phyloP scores from a whole-genome alignment of 2,113 vertebrate species.

The Ramphastos sulfuratus region DNA sequence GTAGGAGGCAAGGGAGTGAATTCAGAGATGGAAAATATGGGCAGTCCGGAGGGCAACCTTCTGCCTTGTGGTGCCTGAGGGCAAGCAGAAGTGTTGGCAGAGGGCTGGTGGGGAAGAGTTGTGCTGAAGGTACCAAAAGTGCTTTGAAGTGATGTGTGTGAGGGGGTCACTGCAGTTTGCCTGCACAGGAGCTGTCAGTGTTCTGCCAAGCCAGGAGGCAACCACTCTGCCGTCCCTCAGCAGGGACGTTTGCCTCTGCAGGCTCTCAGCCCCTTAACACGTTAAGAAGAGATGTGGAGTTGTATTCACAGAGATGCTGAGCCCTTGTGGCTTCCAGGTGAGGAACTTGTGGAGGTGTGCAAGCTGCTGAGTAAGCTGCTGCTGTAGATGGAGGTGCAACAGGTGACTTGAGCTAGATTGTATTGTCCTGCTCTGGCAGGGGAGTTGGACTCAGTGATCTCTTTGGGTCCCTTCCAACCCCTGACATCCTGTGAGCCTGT shows the following conservation, averaged over 20 bases:
- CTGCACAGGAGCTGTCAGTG: rapidly evolving
- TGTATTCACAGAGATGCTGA: background rate
- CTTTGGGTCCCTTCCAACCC: too few species aligned
- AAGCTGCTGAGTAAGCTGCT: background rate
- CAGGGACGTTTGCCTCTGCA: background rate
- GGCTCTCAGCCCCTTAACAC: background rate
- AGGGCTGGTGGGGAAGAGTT: background rate
- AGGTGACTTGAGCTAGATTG: too few species aligned
- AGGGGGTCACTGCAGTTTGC: background rate
- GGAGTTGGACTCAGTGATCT: too few species aligned
- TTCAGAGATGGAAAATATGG: background rate
- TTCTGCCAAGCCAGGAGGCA: rapidly evolving
- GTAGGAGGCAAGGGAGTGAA: background rate
- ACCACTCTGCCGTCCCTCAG: background rate
- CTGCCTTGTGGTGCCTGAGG: too few species aligned
- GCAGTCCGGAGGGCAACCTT: background rate
- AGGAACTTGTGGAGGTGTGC: background rate
- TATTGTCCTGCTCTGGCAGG: too few species aligned
- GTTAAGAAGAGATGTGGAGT: background rate
- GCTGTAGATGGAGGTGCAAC: background rate
- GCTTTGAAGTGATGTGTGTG: background rate
- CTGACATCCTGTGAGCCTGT: too few species aligned
- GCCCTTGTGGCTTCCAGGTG: background rate
- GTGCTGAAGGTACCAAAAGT: background rate
- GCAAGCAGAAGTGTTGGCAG: background rate